Conservation (phyloP, 2,797 vertebrate species). For the Garrulus glandarius region DNA sequence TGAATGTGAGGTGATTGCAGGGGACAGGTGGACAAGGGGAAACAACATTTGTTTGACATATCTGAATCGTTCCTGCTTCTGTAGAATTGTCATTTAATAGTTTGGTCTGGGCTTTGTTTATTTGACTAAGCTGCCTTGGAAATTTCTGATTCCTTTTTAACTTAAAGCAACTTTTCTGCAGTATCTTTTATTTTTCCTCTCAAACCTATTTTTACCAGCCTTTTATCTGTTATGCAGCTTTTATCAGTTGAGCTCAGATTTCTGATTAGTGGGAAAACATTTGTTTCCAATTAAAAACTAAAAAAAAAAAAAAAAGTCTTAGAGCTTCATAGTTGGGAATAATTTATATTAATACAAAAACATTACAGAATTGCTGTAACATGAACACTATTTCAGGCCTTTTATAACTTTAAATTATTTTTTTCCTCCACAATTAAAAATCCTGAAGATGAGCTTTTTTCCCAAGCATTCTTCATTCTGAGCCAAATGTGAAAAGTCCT, state of each 20-base stretch:
- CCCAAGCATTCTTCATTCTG: background rate
- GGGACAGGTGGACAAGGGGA: background rate
- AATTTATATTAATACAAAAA: background rate
- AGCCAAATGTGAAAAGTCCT: background rate
- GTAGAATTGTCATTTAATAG: background rate
- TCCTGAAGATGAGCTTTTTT: background rate
- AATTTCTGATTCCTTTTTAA: background rate
- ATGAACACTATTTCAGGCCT: background rate
- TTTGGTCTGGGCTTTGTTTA: background rate
- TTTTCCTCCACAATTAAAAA: background rate
- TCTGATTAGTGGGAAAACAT: background rate
- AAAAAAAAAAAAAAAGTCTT: too few species aligned
- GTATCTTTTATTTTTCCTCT: background rate
- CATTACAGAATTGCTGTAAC: background rate
- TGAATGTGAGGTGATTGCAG: background rate
- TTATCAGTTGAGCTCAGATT: background rate
- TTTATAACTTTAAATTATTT: background rate
- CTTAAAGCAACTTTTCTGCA: background rate
- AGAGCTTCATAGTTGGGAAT: background rate
- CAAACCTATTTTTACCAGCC: background rate
- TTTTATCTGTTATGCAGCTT: background rate
- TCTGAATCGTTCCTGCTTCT: background rate
- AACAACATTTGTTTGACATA: background rate
- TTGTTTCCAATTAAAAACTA: background rate
- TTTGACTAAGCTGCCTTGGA: background rate